Evolutionary conservation across 2,113 vertebrate genomes (phyloP), one percentile per base, ranked within the genome.

Genomic region (Xiphophorus hellerii): DNA sequence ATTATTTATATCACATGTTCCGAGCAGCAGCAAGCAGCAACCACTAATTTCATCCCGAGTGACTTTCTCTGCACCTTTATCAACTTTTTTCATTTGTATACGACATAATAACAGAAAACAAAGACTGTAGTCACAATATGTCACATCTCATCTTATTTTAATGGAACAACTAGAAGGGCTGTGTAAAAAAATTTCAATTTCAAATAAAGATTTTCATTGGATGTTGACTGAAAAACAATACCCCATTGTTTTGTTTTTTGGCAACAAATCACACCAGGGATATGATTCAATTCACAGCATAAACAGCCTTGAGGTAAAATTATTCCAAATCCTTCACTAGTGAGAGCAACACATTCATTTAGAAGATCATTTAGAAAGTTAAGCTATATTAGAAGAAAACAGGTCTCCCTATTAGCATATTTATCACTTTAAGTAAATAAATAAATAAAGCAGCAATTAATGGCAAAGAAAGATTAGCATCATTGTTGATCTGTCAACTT

Each of bases 401-500:
- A 73, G 64, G 30, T 62, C 63, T 87, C 74, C 58, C 80, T 54
- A 63, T 84, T 76, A 81, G 82, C 77, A 76, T 79, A 54, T 58
- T 73, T 17, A 51, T 61, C 12, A 31, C 54, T 88, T 77, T 86
- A 71, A 82, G 90, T 84, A 84, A 84, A 76, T 77, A 88, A 82
- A 30, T 3, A 58, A 84, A 80, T 82, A 86, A 84, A 62, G 66
- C 58, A 76, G 84, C 66, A 89, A 82, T 91, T 84, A 88, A 86
- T 88, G 87, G 88, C 15, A 84, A 77, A 80, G 82, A 63, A 81
- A 61, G 81, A 66, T 69, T 73, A 87, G 84, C 87, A 90, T 80
- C 84, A 84, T 86, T 75, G 88, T 78, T 88, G 85, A 92, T 90
- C 83, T 78, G 78, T 92, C 83, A 92, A 90, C 92, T 88, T 86